A percentile compares a stretch with the other conserved stretches of the same genome.
Evolutionary conservation across 2,797 vertebrate species (phyloP).

Genomic region (Tokudaia tokunoshimensis): DNA sequence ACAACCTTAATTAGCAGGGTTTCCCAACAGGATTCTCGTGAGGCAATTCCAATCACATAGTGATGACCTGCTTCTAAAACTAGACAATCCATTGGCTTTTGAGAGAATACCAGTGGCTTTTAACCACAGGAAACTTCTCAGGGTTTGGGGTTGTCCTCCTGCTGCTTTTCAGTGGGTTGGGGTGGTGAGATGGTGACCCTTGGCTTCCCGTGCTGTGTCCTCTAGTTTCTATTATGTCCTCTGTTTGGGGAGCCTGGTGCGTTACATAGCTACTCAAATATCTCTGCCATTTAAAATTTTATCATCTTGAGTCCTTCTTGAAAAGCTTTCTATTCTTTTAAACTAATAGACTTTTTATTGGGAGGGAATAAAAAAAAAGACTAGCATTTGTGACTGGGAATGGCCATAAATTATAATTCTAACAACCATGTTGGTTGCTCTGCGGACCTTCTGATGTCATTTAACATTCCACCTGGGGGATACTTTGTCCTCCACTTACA

Average conservation of each 20-base stretch:
- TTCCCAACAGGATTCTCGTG: neutral
- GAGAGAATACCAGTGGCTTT: neutral
- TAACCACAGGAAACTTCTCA: neutral
- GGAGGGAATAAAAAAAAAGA: neutral
- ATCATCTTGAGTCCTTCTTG: neutral
- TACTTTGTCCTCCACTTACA: neutral
- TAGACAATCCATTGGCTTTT: neutral
- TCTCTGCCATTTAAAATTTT: neutral
- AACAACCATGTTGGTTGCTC: too few species aligned
- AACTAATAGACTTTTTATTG: neutral
- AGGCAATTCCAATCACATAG: conserved; percentile 14
- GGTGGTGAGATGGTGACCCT: neutral
- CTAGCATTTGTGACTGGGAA: neutral
- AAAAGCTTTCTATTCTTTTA: neutral
- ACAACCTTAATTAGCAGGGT: neutral
- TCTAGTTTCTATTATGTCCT: neutral
- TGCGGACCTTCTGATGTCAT: neutral
- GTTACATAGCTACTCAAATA: neutral
- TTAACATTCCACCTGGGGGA: neutral
- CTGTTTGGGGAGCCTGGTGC: neutral
- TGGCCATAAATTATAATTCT: neutral
- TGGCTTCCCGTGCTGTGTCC: neutral
- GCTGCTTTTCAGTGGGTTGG: neutral
- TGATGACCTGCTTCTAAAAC: neutral
- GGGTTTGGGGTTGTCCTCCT: too few species aligned